Percentiles rank a stretch among this genome's conserved stretches.
Evolutionary conservation across 2,113 vertebrate genomes (phyloP).

Genomic region (Podocnemis expansa): DNA sequence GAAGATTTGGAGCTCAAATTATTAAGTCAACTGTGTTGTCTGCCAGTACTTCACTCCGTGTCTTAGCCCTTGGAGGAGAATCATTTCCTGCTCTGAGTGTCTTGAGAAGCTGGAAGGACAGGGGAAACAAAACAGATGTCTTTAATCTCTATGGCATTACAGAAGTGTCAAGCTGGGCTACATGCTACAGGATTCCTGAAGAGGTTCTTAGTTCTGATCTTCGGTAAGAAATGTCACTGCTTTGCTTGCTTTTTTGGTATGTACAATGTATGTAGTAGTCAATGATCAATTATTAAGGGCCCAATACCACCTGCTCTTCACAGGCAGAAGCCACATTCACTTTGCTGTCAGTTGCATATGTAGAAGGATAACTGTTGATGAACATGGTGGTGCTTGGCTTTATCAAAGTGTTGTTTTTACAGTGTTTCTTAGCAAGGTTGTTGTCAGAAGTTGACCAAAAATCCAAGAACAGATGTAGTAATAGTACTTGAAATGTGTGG

Average conservation of each 20-base stretch:
- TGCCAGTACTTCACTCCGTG: slow-evolving; percentile 82
- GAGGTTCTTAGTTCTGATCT: slow-evolving; percentile 66
- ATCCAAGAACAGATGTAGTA: not conserved
- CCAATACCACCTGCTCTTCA: not conserved
- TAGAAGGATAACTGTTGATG: not conserved
- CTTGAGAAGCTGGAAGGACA: slow-evolving; percentile 86
- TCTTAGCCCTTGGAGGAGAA: slow-evolving; percentile 94
- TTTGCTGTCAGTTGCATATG: not conserved
- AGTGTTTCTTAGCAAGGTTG: not conserved
- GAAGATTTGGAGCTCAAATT: slow-evolving; percentile 83
- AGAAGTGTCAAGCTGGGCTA: slow-evolving; percentile 97
- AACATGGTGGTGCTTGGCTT: not conserved
- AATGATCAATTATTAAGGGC: not conserved
- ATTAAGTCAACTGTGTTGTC: slow-evolving; percentile 85
- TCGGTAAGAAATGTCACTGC: slow-evolving; percentile 58
- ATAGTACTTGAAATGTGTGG: no score
- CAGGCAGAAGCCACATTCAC: not conserved
- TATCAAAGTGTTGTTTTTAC: not conserved
- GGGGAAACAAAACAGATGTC: slow-evolving; percentile 87
- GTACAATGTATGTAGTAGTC: not conserved
- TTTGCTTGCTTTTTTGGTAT: not conserved
- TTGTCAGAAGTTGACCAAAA: not conserved
- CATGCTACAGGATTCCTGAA: slow-evolving; percentile 85
- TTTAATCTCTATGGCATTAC: slow-evolving; percentile 96
- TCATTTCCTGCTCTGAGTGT: slow-evolving; percentile 81